Evolutionary conservation across 2,113 vertebrate genomes (phyloP).

Genomic region (Podiceps cristatus): DNA sequence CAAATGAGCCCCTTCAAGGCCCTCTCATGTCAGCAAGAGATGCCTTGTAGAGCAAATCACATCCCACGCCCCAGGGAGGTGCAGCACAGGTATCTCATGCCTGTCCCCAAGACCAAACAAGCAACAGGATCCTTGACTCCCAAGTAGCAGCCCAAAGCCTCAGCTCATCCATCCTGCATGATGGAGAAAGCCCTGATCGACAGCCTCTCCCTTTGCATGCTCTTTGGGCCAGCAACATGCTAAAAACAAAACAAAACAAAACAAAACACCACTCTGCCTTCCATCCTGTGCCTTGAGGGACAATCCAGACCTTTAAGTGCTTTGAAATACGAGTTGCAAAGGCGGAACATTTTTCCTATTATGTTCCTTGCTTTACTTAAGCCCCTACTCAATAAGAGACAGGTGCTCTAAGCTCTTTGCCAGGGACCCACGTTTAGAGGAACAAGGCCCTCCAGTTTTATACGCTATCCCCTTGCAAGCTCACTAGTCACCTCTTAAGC

Average conservation of each 20-base stretch:
- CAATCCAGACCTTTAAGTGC: not conserved
- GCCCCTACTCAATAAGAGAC: slow-evolving; percentile 11
- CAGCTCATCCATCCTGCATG: rapidly evolving
- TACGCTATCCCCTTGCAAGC: not conserved
- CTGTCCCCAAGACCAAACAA: not conserved
- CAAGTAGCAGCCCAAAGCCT: not conserved
- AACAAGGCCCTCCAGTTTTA: slow-evolving; percentile 31
- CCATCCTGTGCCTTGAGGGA: not conserved
- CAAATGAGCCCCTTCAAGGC: rapidly evolving
- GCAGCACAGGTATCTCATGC: not conserved
- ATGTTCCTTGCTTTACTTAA: not conserved
- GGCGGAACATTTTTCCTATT: slow-evolving; percentile 16
- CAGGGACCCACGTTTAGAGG: not conserved
- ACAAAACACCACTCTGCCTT: not conserved
- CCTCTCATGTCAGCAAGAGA: not conserved
- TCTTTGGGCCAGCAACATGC: not conserved
- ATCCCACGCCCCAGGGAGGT: not conserved
- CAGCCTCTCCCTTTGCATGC: not conserved
- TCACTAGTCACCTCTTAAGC: slow-evolving; percentile 2
- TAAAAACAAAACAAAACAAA: not conserved
- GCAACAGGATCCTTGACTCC: not conserved
- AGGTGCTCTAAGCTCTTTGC: slow-evolving; percentile 52
- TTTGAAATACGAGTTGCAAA: slow-evolving; percentile 49
- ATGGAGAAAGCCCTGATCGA: not conserved
- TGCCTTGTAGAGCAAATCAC: not conserved